Conservation (phyloP, 2,113 vertebrate genomes). For the Capreolus pygargus region DNA sequence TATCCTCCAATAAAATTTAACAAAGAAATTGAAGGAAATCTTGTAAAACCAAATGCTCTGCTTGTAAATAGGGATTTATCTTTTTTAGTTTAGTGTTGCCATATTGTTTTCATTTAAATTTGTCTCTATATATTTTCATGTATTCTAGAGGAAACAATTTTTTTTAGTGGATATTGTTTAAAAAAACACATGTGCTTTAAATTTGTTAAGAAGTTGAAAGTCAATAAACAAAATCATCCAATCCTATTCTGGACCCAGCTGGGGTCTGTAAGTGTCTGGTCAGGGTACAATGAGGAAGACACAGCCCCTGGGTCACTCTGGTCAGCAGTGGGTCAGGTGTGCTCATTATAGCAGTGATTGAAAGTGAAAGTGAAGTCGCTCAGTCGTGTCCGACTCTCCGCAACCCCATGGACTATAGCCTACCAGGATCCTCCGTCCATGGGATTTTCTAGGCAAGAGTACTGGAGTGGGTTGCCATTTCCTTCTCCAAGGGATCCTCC, state of each 20-base stretch:
- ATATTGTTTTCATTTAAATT: neutral
- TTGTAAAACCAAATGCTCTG: neutral
- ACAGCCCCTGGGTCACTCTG: accelerated
- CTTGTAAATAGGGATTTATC: neutral
- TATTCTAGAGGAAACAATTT: neutral
- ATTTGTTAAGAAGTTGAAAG: neutral
- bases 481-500: neutral
- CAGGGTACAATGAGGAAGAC: accelerated
- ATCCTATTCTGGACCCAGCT: accelerated
- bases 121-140: neutral
- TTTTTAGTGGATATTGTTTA: neutral
- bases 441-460: neutral
- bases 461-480: neutral
- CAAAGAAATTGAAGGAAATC: neutral
- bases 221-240: neutral
- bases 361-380: neutral
- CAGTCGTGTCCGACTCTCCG: neutral
- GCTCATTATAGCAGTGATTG: neutral
- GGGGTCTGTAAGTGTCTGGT: neutral
- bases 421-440: neutral
- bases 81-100: neutral
- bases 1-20: neutral
- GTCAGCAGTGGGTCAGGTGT: neutral
- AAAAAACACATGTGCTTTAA: neutral
- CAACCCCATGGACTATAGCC: neutral